Conservation (phyloP, 2,797 vertebrate species). For the Parauchenoglanis ngamensis region DNA sequence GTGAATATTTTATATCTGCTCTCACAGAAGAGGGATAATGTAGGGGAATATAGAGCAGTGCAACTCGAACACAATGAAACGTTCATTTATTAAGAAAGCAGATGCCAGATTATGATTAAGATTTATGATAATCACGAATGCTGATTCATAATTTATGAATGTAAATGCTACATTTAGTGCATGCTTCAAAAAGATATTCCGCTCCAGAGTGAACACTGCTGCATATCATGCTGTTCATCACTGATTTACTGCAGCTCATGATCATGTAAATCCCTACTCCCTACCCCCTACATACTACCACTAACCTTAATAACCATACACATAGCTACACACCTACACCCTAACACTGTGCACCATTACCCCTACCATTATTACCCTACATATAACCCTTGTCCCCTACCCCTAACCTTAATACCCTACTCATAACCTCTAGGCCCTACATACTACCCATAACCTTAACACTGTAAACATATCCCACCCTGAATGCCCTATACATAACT, state of each 20-base stretch:
- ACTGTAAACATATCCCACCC: not conserved
- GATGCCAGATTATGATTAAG: not conserved
- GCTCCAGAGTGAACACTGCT: not conserved
- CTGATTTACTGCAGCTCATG: not conserved
- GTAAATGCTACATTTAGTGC: conserved; percentile 10
- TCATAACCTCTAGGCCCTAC: not conserved
- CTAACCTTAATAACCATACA: not conserved
- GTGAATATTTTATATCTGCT: conserved; percentile 21
- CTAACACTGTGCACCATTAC: not conserved
- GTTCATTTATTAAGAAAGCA: not conserved
- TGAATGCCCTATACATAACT: not conserved
- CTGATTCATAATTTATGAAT: conserved; percentile 10
- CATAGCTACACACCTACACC: not conserved
- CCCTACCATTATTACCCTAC: not conserved
- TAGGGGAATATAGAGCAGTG: not conserved
- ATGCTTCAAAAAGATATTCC: not conserved
- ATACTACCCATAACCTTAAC: not conserved
- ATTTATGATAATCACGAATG: conserved; percentile 14
- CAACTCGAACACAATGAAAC: not conserved
- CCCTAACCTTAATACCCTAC: not conserved
- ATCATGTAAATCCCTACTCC: not conserved
- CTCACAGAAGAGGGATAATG: not conserved
- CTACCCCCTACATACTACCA: not conserved
- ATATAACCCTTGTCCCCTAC: not conserved
- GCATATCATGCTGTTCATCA: not conserved